Percentiles rank a stretch among this genome's conserved stretches.
phyloP scores from a whole-genome alignment of 1,140 invertebrate species.

The Platyscapa corneri region DNA sequence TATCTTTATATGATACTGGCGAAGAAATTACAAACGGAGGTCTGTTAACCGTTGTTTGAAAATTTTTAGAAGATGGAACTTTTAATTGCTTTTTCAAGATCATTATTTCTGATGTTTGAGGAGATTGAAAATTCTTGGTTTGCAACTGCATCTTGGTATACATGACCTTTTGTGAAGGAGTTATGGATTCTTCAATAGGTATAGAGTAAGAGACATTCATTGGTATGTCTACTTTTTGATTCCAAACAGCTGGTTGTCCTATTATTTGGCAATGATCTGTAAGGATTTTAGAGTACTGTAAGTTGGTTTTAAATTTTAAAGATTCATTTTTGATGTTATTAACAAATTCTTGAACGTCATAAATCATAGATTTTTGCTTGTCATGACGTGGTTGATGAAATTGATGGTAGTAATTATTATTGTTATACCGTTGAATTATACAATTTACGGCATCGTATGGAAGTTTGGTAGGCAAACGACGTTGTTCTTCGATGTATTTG shows the following conservation, averaged over 20 bases:
- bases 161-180: conserved; percentile 59
- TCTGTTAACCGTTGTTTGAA: conserved; percentile 1
- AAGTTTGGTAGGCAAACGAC: conserved; percentile 26
- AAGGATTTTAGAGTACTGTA: conserved; percentile 70
- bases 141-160: conserved; percentile 60
- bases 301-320: conserved; percentile 16
- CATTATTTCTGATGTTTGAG: conserved; percentile 47
- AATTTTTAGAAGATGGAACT: not conserved
- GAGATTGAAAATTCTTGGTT: conserved; percentile 53
- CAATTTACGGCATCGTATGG: conserved; percentile 18
- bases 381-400: conserved; percentile 10
- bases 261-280: conserved; percentile 65
- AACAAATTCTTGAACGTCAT: conserved; percentile 44
- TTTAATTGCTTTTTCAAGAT: not conserved
- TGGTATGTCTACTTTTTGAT: conserved; percentile 54
- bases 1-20: not conserved
- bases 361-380: conserved; percentile 29
- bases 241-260: conserved; percentile 58
- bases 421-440: conserved; percentile 27
- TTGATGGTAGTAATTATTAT: conserved; percentile 32
- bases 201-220: conserved; percentile 62
- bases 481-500: conserved; percentile 32
- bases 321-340: conserved; percentile 54
- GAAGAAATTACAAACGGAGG: not conserved
- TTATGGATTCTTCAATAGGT: conserved; percentile 49